Conservation (phyloP, 2,888 invertebrate genomes). For the Matsumyia berberina region DNA sequence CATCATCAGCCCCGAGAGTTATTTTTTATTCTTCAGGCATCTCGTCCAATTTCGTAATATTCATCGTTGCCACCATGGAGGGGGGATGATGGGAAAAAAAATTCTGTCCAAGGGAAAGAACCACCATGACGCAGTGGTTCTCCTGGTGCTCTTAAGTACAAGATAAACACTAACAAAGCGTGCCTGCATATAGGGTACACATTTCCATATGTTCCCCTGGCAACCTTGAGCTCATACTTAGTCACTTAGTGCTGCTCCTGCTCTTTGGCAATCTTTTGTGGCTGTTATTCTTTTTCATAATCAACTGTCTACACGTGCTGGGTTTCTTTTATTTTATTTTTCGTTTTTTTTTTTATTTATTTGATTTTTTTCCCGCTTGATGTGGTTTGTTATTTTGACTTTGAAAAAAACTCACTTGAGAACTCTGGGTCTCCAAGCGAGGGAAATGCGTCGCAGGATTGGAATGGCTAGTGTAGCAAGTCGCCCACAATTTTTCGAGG, state of each 20-base stretch:
- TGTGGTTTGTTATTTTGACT: neutral
- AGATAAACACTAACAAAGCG: neutral
- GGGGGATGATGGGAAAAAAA: conserved; percentile 5
- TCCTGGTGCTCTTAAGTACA: neutral
- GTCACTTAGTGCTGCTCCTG: neutral
- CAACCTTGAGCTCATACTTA: conserved; percentile 25
- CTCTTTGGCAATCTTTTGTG: neutral
- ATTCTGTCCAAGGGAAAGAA: neutral
- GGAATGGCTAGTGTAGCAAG: neutral
- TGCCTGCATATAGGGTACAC: neutral
- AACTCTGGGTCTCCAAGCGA: conserved; percentile 7
- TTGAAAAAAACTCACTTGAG: neutral
- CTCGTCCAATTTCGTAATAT: conserved; percentile 12
- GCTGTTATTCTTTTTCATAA: conserved; percentile 1
- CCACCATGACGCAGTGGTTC: neutral
- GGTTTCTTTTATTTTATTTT: conserved; percentile 1
- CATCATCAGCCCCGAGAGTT: neutral
- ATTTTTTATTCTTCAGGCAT: neutral
- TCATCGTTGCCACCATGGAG: neutral
- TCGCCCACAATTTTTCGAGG: conserved; percentile 6
- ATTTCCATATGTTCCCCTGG: neutral
- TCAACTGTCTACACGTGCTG: conserved; percentile 32
- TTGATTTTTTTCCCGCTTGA: neutral
- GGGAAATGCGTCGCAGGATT: conserved; percentile 3
- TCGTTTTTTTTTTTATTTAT: neutral